Conservation (phyloP, 2,797 vertebrate species). For the Helicolenus hilgendorfi region DNA sequence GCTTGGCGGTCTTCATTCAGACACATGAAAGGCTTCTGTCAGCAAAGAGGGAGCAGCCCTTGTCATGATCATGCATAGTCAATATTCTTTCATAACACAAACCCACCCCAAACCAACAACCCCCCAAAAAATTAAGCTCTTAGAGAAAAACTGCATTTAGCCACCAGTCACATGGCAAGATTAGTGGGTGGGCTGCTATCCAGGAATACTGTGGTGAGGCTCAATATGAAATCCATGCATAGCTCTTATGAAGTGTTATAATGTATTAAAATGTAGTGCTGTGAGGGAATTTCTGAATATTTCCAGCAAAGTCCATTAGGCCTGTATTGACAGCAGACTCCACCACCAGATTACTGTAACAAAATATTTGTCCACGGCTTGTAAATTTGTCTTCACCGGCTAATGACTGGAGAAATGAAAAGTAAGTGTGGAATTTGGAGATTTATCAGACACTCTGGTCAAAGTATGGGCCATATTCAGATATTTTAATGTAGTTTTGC, state of each 20-base stretch:
- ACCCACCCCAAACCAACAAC: background rate
- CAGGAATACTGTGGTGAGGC: constrained; percentile 44
- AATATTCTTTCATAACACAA: constrained; percentile 75
- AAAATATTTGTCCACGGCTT: constrained; percentile 5
- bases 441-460: background rate
- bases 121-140: constrained; percentile 41
- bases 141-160: constrained; percentile 32
- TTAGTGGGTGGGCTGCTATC: constrained; percentile 52
- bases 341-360: constrained; percentile 10
- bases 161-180: constrained; percentile 47
- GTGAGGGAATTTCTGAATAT: constrained; percentile 5
- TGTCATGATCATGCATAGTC: constrained; percentile 81
- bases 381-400: too few relatives aligned
- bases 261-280: constrained; percentile 16
- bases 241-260: constrained; percentile 33
- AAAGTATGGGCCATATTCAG: background rate
- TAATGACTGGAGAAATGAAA: background rate
- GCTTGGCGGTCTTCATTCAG: constrained; percentile 79
- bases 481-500: background rate
- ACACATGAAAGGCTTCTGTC: constrained; percentile 81
- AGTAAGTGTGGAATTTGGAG: background rate
- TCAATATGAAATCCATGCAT: constrained; percentile 35
- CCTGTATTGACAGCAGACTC: constrained; percentile 1
- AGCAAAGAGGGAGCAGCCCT: constrained; percentile 65
- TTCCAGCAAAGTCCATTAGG: background rate